Base-by-base conservation (phyloP, 2,113 vertebrate species). In the Saguinus imperator region DNA sequence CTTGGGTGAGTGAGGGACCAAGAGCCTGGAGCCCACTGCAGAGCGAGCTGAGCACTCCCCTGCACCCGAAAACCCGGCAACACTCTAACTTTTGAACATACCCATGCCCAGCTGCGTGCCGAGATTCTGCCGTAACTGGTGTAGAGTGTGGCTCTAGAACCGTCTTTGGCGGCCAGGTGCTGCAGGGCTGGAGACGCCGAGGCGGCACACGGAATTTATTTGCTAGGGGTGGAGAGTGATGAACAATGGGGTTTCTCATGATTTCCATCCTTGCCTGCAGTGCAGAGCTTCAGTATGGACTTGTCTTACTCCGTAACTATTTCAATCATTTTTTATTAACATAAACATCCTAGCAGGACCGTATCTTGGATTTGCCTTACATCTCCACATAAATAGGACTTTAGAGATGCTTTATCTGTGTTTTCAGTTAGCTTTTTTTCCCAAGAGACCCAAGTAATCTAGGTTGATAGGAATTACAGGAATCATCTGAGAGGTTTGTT, bases 281-380 rank as follows among this genome's bases (percentile, higher is more conserved):
- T 25, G 50, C 17, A 83, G 75, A 21, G 17, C 37, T 72, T 77
- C 29, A 9, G 55, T 23, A 21, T 45, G 23, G n/a, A 20, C 72
- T 89, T 70, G 27, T 58, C 40, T 85, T 88, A 10, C 35, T 81
- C 84, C 12, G 12, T 82, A 77, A 70, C 45, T 66, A 9, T 89
- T 85, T 81, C 76, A 87, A 8, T 77, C 66, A 40, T 52, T 75
- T 40, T 97, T 50, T 73, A 45, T 57, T 89, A 90, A 89, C 58
- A 77, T 58, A 76, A 64, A 83, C 57, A 52, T 84, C 81, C 16
- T 35, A 40, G 35, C n/a, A 61, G n/a, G 48, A 12, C 37, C 40
- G 25, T 37, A 48, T 88, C 57, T 80, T 87, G 29, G 57, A 66
- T 52, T 95, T 93, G 32, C 21, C 27, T 70, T 40, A 23, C 64